Base-by-base conservation (phyloP, 1,140 invertebrate genomes). In the Drosophila nikananu region DNA sequence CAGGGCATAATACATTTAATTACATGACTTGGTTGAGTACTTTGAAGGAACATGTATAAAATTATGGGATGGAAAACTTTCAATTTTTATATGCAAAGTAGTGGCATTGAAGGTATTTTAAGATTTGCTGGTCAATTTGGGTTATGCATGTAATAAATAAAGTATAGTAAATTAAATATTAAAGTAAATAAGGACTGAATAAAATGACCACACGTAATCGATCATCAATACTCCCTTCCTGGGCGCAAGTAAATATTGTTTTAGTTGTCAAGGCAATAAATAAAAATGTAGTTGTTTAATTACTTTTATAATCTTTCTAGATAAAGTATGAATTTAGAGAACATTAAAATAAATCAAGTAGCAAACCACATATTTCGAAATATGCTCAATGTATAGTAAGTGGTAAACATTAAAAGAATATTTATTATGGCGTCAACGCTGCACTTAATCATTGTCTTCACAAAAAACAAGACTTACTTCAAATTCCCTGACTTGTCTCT, bases 401-500 rank as follows among this genome's bases (percentile, higher is more conserved):
- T 10, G 10, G 15, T 3, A 35, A 39, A 5, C 21, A 25, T n/a
- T 39, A 0, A 39, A 25, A 12, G 54, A 55, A 39, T 55, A 39
- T 57, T 57, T 57, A 57, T 57, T 39, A n/a, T 17, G 35, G 15
- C 21, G 9, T 39, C 35, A 25, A 57, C 54, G 42, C 17, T 25
- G 21, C 19, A 57, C 21, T 41, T 25, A n/a, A n/a, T 41, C 21
- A 23, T 7, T 6, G 7, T 13, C 52, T 21, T 37, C 32, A 21
- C 32, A 23, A 12, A 12, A 37, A 13, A 55, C 12, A 51, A 19
- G 21, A 23, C 30, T 25, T 3, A 35, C 21, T 23, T n/a, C 15
- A 3, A 54, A 23, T 72, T 68, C 48, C n/a, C n/a, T 5, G 21
- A 30, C 66, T 52, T 12, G 44, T 35, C 54, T 49, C 66, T 51